phyloP scores from a whole-genome alignment of 2,888 invertebrate species.

The Molorchus minor region DNA sequence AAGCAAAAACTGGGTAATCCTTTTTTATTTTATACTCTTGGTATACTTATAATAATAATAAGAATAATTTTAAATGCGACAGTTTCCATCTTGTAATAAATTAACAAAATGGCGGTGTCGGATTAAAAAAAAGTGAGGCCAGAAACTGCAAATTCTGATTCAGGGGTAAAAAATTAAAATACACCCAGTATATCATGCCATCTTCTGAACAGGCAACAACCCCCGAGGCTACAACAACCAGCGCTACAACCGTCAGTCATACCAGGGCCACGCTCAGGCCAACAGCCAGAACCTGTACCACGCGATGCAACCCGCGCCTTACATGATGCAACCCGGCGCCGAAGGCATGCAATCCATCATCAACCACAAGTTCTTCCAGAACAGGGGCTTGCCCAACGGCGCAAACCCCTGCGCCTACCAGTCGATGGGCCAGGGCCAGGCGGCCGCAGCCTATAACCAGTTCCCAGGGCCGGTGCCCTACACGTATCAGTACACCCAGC shows the following conservation, averaged over 20 bases:
- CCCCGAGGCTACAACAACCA: conserved; percentile 53
- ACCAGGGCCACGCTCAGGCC: conserved; percentile 50
- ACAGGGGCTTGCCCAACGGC: conserved; percentile 66
- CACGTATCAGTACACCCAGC: conserved; percentile 69
- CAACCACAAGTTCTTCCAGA: conserved; percentile 80
- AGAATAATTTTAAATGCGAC: too few relatives aligned
- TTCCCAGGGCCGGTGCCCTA: conserved; percentile 75
- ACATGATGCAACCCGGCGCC: conserved; percentile 62
- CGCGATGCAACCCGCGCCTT: conserved; percentile 54
- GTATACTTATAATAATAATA: too few relatives aligned
- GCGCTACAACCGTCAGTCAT: conserved; percentile 55
- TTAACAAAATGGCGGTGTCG: too few relatives aligned
- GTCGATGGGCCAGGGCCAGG: conserved; percentile 66
- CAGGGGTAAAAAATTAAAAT: too few relatives aligned
- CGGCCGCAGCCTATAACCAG: conserved; percentile 68
- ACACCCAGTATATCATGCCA: too few relatives aligned
- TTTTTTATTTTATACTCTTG: too few relatives aligned
- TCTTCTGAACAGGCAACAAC: conserved; percentile 64
- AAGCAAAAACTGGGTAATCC: too few relatives aligned
- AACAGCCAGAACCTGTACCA: conserved; percentile 57
- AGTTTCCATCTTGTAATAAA: too few relatives aligned
- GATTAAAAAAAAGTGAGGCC: too few relatives aligned
- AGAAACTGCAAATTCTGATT: too few relatives aligned
- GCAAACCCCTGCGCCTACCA: conserved; percentile 70
- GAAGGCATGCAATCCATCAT: conserved; percentile 67